phyloP scores from a whole-genome alignment of 1,140 invertebrate species.

The Homalodisca vitripennis region DNA sequence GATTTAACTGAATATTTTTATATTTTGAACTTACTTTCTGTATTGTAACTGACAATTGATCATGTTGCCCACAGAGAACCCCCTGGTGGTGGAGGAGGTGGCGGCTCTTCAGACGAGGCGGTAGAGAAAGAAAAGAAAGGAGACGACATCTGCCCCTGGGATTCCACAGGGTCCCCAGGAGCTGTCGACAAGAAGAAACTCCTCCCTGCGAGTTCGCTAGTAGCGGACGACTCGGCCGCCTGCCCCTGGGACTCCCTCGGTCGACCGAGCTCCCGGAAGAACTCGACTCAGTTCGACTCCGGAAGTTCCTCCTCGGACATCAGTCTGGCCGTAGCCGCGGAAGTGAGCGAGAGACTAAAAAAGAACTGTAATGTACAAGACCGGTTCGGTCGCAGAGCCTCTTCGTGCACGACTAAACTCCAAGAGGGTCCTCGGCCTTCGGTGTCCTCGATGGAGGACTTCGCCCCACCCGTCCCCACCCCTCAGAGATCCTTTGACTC shows the following conservation, averaged over 20 bases:
- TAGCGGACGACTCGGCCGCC: conserved; percentile 34
- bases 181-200: conserved; percentile 40
- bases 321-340: conserved; percentile 59
- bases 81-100: conserved; percentile 42
- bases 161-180: conserved; percentile 46
- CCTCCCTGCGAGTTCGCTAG: conserved; percentile 23
- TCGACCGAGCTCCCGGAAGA: conserved; percentile 51
- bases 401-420: not conserved
- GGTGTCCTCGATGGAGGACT: conserved; percentile 40
- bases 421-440: conserved; percentile 28
- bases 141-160: conserved; percentile 71
- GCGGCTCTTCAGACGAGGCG: conserved; percentile 49
- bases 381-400: conserved; percentile 22
- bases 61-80: conserved; percentile 42
- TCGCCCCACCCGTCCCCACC: conserved; percentile 39
- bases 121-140: not conserved
- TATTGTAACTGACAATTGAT: no score
- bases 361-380: conserved; percentile 43
- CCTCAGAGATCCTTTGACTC: conserved; percentile 49
- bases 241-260: conserved; percentile 35
- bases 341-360: conserved; percentile 43
- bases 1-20: no score
- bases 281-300: conserved; percentile 56
- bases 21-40: no score
- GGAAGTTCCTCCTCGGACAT: conserved; percentile 70